Conservation (phyloP, 2,888 invertebrate genomes). For the Leucophenga montana region DNA sequence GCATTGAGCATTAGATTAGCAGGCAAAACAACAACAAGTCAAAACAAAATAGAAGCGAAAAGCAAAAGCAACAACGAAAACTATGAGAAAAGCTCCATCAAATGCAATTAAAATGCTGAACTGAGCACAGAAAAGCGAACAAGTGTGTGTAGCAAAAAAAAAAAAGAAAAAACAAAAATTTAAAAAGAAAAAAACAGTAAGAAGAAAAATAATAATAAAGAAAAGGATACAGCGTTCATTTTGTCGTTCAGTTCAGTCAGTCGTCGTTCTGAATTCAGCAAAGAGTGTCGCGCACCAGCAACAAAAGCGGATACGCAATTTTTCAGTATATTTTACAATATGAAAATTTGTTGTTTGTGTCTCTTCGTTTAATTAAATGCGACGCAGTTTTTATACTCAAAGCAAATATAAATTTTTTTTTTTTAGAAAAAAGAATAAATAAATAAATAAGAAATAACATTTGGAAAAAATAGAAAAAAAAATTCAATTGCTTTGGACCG, state of each 20-base stretch:
- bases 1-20: not conserved
- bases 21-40: not conserved
- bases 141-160: slow-evolving; percentile 68
- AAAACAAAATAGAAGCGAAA: slow-evolving; percentile 21
- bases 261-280: slow-evolving; percentile 60
- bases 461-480: not conserved
- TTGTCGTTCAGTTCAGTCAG: slow-evolving; percentile 60
- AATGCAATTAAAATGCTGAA: not conserved
- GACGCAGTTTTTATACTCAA: slow-evolving; percentile 50
- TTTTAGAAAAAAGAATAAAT: no score
- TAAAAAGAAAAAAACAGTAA: slow-evolving; percentile 9
- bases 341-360: slow-evolving; percentile 14
- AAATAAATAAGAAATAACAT: slow-evolving; percentile 15
- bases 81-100: slow-evolving; percentile 48
- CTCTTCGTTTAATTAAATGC: slow-evolving; percentile 33
- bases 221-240: slow-evolving; percentile 1
- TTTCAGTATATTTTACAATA: not conserved
- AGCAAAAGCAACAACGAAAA: slow-evolving; percentile 43
- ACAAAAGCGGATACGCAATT: not conserved
- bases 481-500: not conserved
- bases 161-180: slow-evolving; percentile 21
- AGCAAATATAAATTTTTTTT: slow-evolving; percentile 17
- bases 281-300: slow-evolving; percentile 50
- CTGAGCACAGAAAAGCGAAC: slow-evolving; percentile 64
- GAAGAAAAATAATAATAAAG: not conserved